A percentile compares a stretch with the other conserved stretches of the same genome.
These are phyloP conservation scores for Macropis europaea DNA, from an alignment of 2,888 invertebrate species.

Conservation along the genomic window DNA sequence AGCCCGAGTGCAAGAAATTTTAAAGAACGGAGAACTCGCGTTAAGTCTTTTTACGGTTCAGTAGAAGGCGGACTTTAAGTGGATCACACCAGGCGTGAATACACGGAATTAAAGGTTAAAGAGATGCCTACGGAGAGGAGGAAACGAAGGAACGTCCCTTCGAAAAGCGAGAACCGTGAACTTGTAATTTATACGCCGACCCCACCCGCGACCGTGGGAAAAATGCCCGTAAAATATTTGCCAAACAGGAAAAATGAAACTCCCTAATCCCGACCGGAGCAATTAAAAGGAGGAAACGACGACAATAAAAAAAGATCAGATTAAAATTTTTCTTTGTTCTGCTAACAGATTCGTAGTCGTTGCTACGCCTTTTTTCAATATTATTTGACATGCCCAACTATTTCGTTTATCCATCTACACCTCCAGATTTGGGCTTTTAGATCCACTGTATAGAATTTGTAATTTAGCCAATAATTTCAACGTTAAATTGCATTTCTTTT, in stretches of 20 bases:
- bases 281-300: conserved; percentile 2
- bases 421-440: no score
- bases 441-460: no score
- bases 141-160: not conserved
- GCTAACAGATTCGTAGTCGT: not conserved
- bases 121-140: not conserved
- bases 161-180: conserved; percentile 7
- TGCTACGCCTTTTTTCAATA: not conserved
- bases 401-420: no score
- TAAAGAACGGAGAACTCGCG: not conserved
- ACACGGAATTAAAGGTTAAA: conserved; percentile 3
- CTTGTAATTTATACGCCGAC: not conserved
- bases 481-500: no score
- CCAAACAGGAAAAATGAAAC: conserved; percentile 2
- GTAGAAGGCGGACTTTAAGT: not conserved
- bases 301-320: not conserved
- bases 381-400: no score
- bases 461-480: no score
- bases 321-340: not conserved
- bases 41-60: not conserved
- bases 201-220: not conserved
- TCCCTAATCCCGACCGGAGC: not conserved
- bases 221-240: not conserved
- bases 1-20: no score
- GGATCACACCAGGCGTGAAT: conserved; percentile 7